phyloP scores from a whole-genome alignment of 1,140 invertebrate species.

The Coptotermes formosanus region DNA sequence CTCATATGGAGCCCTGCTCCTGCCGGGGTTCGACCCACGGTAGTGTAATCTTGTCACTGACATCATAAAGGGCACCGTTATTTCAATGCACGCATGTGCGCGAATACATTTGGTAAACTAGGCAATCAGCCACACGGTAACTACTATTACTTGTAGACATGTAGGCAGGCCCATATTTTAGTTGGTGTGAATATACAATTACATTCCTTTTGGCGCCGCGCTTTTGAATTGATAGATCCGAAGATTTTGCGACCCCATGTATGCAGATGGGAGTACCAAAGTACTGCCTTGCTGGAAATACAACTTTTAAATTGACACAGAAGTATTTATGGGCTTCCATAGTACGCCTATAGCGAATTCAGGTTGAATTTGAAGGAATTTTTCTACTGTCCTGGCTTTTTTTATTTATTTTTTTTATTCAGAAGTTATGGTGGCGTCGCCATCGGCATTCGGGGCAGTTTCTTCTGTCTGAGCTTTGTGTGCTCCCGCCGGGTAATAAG shows the following conservation, averaged over 20 bases:
- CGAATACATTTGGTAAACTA: too few relatives aligned
- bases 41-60: too few relatives aligned
- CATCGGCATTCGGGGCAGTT: neutral
- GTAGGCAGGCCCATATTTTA: neutral
- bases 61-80: too few relatives aligned
- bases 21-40: too few relatives aligned
- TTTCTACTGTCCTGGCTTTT: neutral
- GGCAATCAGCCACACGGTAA: too few relatives aligned
- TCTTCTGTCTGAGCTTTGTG: neutral
- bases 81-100: too few relatives aligned
- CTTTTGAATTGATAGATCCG: neutral
- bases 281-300: neutral
- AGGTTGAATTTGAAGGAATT: neutral
- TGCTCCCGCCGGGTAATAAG: neutral
- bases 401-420: too few relatives aligned
- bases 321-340: neutral
- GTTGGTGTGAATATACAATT: neutral
- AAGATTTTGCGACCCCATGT: neutral
- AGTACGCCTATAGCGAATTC: neutral
- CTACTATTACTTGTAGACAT: too few relatives aligned
- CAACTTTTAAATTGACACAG: neutral
- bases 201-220: neutral
- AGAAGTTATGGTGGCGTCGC: neutral
- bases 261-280: neutral
- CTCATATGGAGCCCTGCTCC: too few relatives aligned